These are phyloP conservation scores for Mimas tiliae DNA, from an alignment of 2,888 invertebrate species.

Conservation along the genomic window DNA sequence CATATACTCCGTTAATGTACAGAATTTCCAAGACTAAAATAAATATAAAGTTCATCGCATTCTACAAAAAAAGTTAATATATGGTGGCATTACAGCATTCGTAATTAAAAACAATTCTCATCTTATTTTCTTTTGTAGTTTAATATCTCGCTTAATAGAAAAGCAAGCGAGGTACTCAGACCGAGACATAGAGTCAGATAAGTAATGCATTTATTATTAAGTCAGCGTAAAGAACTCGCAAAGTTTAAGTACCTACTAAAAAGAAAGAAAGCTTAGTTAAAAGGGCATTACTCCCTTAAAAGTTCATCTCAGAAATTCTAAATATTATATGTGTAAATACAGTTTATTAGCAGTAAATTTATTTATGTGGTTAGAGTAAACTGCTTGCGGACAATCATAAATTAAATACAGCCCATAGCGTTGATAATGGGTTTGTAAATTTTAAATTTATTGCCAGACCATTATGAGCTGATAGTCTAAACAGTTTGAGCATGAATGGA, in stretches of 20 bases:
- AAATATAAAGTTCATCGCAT: background rate
- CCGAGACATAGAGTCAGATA: background rate
- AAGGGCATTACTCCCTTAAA: slow-evolving; percentile 2
- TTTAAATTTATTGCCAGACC: slow-evolving; percentile 1
- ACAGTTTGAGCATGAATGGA: slow-evolving; percentile 8
- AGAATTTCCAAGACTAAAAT: background rate
- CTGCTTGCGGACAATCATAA: background rate
- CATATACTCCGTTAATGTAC: too few species aligned
- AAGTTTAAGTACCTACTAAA: slow-evolving; percentile 9
- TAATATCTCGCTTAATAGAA: background rate
- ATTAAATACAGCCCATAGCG: background rate
- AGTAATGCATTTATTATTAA: slow-evolving; percentile 19
- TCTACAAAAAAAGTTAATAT: background rate
- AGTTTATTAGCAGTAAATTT: background rate
- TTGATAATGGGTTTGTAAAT: slow-evolving; percentile 3
- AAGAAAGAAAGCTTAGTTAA: slow-evolving; percentile 13
- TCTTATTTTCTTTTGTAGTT: slow-evolving; percentile 4
- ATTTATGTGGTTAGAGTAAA: background rate
- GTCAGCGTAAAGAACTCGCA: background rate
- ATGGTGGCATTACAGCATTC: background rate
- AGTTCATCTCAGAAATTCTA: background rate
- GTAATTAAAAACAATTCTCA: background rate
- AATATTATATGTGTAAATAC: background rate
- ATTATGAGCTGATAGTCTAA: background rate
- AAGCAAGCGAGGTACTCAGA: background rate